Evolutionary conservation across 2,888 invertebrate species (phyloP), one percentile per base, ranked within the genome.

Genomic region (Dermolepida albohirtum): DNA sequence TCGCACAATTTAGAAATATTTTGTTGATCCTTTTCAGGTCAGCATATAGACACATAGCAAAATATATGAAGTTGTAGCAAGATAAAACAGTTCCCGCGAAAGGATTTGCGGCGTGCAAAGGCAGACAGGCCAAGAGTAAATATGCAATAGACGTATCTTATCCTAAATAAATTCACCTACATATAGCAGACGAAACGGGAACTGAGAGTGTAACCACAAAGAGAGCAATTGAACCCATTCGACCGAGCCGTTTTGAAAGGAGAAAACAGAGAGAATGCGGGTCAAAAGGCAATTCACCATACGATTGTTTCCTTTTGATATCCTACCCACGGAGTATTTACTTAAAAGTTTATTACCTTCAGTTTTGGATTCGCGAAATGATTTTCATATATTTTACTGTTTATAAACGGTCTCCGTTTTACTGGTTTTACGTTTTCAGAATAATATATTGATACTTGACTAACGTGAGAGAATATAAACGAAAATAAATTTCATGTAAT

Each of bases 211-310:
- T 16, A 29, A 59, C 59, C 44, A 29, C 59, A 59, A 59, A 59
- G 29, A 59, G 59, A 44, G 47, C 59, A 59, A 44, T 59, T 34
- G 44, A 44, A 59, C 44, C 59, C 44, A 59, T 59, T 55, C 57
- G 59, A 59, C 59, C 59, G 44, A 6, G 34, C 34, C 34, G 59
- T 22, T 59, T 59, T 59, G 27, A 59, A 59, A 29, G 59, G 27
- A 40, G 59, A 29, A 59, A 59, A 59, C 59, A 59, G 44, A n/a
- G 44, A 44, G 59, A 59, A 59, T 59, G 59, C 59, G 59, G 59
- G 59, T 59, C 59, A 59, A 59, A 59, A 59, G 59, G 44, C 59
- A 59, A 59, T 59, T 59, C 59, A 44, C 44, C 6, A 2, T 59
- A 59, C 59, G 44, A 17, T 29, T 44, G 59, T 47, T 44, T 59